A percentile compares a stretch with the other conserved stretches of the same genome.
These are phyloP conservation scores for Rhagonycha fulva DNA, from an alignment of 2,888 invertebrate species.

Conservation along the genomic window DNA sequence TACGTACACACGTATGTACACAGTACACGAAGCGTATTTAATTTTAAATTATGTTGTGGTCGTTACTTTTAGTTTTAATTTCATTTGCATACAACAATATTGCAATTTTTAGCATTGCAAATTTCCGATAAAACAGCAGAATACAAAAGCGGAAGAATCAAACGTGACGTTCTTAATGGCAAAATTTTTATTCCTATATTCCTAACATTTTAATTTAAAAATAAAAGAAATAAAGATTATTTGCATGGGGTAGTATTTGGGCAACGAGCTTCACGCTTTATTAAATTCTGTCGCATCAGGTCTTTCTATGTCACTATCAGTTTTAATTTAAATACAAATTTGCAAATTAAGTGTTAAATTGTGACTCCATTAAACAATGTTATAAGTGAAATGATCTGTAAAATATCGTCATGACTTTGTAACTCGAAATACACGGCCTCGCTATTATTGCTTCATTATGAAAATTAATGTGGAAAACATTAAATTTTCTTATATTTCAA, in stretches of 20 bases:
- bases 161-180: neutral
- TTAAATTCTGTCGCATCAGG: conserved; percentile 27
- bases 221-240: conserved; percentile 5
- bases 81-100: neutral
- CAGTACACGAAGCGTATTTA: neutral
- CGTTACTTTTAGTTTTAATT: neutral
- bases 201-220: neutral
- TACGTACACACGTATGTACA: too few species aligned
- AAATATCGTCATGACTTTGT: conserved; percentile 38
- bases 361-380: conserved; percentile 36
- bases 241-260: conserved; percentile 10
- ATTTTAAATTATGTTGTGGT: neutral
- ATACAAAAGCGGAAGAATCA: neutral
- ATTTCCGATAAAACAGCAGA: neutral
- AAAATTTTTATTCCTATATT: neutral
- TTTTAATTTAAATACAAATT: conserved; percentile 44
- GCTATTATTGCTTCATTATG: neutral
- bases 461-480: neutral
- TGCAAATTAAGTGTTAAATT: conserved; percentile 41
- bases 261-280: conserved; percentile 19
- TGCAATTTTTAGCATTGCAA: neutral
- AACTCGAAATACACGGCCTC: neutral
- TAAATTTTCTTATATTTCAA: neutral
- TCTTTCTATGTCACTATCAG: conserved; percentile 27
- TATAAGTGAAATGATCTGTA: conserved; percentile 36